Evolutionary conservation across 2,797 vertebrate species (phyloP).

Genomic region (Naso thynnoides): DNA sequence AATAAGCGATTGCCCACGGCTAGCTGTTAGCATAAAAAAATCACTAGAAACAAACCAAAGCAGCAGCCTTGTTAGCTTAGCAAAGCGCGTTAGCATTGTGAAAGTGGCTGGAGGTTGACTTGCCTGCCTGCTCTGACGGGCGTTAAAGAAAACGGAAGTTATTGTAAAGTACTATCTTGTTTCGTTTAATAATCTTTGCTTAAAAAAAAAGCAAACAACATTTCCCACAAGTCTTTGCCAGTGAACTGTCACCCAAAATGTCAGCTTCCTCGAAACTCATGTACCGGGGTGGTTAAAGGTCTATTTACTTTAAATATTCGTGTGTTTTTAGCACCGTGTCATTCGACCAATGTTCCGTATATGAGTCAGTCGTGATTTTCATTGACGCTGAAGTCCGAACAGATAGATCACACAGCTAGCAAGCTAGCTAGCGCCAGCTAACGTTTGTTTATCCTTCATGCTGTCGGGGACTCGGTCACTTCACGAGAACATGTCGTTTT

Average conservation of each 20-base stretch:
- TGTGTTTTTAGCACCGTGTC: not conserved
- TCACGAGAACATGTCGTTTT: slow-evolving; percentile 56
- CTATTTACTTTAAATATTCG: not conserved
- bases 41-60: not conserved
- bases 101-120: too few relatives aligned
- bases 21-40: not conserved
- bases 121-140: too few relatives aligned
- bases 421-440: not conserved
- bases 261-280: slow-evolving; percentile 60
- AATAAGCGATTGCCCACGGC: too few relatives aligned
- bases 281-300: slow-evolving; percentile 2
- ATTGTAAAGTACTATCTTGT: not conserved
- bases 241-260: slow-evolving; percentile 76
- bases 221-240: slow-evolving; percentile 71
- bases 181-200: not conserved
- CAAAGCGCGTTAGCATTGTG: not conserved
- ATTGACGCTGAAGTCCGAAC: accelerated
- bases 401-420: not conserved
- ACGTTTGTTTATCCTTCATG: not conserved
- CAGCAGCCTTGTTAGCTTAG: not conserved
- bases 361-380: accelerated
- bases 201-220: slow-evolving; percentile 39
- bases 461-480: not conserved
- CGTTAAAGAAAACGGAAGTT: slow-evolving; percentile 4
- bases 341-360: too few relatives aligned